Base-by-base conservation (phyloP, 2,888 invertebrate species). In the Lutraria lutraria region DNA sequence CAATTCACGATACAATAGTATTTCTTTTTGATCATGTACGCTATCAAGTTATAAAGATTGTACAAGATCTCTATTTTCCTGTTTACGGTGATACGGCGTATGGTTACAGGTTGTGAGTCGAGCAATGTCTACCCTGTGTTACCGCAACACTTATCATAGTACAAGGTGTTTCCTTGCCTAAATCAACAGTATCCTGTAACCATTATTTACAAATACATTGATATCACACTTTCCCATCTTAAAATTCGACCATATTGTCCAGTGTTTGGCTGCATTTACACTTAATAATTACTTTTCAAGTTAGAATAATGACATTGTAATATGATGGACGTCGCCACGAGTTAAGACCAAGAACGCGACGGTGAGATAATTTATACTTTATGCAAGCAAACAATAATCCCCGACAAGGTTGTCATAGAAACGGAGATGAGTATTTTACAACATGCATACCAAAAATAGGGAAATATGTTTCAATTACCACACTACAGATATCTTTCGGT, bases 141-240 rank as follows among this genome's bases (percentile, higher is more conserved):
- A 84, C 84, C 83, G 31, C 54, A 88, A 89, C 15, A 89, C 91
- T 91, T 91, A 91, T 91, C 91, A 68, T 16, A 15, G 60, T 60
- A 89, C 91, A 91, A 89, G 91, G 89, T 89, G 91, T 91, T 89
- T 86, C 89, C 91, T 89, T 89, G 85, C 88, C 89, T 89, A 88
- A 89, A 91, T 88, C 89, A 91, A 91, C 91, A 91, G 19, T 80
- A 25, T 88, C 81, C 87, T 89, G 81, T 81, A 87, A 85, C 52
- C 85, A 34, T 68, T 29, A 52, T 88, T 63, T 60, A 79, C 86
- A 76, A 86, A 84, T 76, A 82, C 60, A 25, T 87, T 80, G 31
- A 83, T 86, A 88, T 91, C 86, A 88, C 91, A 90, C 90, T 89
- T 88, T 89, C 84, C 21, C 88, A 85, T 89, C 89, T 81, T 81